phyloP scores from a whole-genome alignment of 2,888 invertebrate species.

The Caenorhabditis zanzibari region DNA sequence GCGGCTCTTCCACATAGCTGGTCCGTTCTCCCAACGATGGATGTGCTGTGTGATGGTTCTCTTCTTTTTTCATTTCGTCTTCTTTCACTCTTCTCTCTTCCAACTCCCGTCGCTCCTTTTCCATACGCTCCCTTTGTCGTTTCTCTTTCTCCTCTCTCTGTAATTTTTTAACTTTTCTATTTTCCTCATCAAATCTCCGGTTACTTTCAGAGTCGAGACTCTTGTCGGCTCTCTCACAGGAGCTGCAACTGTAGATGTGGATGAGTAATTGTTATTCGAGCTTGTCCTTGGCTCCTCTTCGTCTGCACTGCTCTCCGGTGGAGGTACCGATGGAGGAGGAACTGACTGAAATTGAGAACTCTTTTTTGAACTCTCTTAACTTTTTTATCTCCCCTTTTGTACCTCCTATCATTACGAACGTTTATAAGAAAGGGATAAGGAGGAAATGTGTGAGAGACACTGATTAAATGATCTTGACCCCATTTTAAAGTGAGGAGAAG shows the following conservation, averaged over 20 bases:
- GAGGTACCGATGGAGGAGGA: slow-evolving; percentile 67
- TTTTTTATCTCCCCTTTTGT: neutral
- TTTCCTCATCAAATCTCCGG: neutral
- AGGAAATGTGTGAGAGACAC: slow-evolving; percentile 38
- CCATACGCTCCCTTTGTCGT: slow-evolving; percentile 60
- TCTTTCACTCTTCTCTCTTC: slow-evolving; percentile 57
- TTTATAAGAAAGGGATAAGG: slow-evolving; percentile 33
- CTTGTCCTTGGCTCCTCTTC: slow-evolving; percentile 52
- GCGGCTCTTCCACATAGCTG: slow-evolving; percentile 75
- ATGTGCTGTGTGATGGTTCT: slow-evolving; percentile 30
- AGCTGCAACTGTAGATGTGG: slow-evolving; percentile 58
- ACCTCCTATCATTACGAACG: slow-evolving; percentile 48
- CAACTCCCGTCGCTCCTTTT: slow-evolving; percentile 57
- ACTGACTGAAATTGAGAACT: slow-evolving; percentile 47
- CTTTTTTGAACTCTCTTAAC: neutral
- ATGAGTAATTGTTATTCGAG: slow-evolving; percentile 52
- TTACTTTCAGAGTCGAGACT: slow-evolving; percentile 64
- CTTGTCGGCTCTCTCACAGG: slow-evolving; percentile 50
- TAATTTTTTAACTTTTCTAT: neutral
- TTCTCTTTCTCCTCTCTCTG: slow-evolving; percentile 65
- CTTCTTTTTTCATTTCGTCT: slow-evolving; percentile 55
- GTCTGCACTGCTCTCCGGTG: slow-evolving; percentile 61
- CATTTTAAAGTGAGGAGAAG: slow-evolving; percentile 32
- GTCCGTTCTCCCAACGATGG: slow-evolving; percentile 64
- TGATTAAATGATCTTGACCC: slow-evolving; percentile 74